Percentiles rank a stretch among this genome's conserved stretches.
These are phyloP conservation scores for Aythya baeri DNA, from an alignment of 2,113 vertebrate species.

Conservation along the genomic window DNA sequence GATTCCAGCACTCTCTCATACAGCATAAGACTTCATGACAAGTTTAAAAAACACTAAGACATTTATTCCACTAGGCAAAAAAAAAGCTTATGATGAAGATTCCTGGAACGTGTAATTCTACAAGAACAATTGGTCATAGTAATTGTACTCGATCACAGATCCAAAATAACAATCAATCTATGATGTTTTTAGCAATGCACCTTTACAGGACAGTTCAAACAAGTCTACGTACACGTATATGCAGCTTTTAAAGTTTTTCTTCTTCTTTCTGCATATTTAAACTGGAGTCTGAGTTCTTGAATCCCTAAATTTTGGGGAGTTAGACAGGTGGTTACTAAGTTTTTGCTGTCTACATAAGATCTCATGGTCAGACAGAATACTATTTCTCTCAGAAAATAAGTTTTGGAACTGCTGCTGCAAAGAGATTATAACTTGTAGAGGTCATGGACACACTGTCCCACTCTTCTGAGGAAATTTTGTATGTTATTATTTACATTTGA, in stretches of 20 bases:
- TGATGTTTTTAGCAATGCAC: neutral
- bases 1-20: neutral
- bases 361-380: neutral
- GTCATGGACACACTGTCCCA: neutral
- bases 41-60: neutral
- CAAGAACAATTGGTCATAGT: neutral
- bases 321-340: neutral
- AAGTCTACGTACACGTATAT: neutral
- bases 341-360: neutral
- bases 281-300: neutral
- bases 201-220: neutral
- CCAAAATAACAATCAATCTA: neutral
- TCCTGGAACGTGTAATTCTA: neutral
- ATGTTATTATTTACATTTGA: neutral
- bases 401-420: neutral
- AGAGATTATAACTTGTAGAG: neutral
- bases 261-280: neutral
- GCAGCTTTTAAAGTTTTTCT: neutral
- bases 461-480: neutral
- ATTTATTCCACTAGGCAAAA: neutral
- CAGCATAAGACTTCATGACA: neutral
- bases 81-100: neutral
- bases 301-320: neutral
- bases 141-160: neutral
- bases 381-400: neutral